Conservation (phyloP, 2,797 vertebrate species). For the Euphonia xanthogaster region DNA sequence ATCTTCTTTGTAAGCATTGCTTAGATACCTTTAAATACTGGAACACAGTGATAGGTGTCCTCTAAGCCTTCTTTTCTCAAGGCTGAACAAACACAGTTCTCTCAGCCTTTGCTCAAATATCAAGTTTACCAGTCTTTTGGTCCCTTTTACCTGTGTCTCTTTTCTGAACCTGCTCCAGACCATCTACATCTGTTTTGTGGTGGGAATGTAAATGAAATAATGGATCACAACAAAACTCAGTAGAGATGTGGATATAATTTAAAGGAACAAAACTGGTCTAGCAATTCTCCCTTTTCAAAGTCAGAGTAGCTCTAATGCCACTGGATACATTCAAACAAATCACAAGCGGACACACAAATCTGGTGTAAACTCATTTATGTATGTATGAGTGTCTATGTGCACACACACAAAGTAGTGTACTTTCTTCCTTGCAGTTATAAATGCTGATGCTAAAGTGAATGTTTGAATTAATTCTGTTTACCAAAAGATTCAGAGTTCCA, state of each 20-base stretch:
- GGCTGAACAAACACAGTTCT: neutral
- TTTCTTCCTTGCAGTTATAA: neutral
- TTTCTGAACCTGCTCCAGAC: neutral
- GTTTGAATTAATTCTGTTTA: neutral
- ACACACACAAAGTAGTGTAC: fast-evolving
- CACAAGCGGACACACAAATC: neutral
- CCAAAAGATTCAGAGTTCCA: neutral
- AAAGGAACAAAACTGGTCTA: neutral
- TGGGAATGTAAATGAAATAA: neutral
- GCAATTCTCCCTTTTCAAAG: neutral
- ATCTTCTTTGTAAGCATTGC: neutral
- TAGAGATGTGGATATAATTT: neutral
- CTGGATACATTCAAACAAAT: neutral
- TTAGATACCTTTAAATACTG: neutral
- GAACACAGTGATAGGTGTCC: neutral
- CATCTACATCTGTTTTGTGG: neutral
- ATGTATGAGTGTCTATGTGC: neutral
- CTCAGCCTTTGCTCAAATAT: neutral
- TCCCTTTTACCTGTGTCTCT: neutral
- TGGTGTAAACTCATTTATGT: neutral
- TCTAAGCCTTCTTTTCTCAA: neutral
- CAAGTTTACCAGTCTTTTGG: neutral
- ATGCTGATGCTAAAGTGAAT: neutral
- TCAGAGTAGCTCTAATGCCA: neutral
- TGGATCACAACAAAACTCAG: neutral